These are phyloP conservation scores for Acrobasis suavella DNA, from an alignment of 2,888 invertebrate species.

Conservation along the genomic window DNA sequence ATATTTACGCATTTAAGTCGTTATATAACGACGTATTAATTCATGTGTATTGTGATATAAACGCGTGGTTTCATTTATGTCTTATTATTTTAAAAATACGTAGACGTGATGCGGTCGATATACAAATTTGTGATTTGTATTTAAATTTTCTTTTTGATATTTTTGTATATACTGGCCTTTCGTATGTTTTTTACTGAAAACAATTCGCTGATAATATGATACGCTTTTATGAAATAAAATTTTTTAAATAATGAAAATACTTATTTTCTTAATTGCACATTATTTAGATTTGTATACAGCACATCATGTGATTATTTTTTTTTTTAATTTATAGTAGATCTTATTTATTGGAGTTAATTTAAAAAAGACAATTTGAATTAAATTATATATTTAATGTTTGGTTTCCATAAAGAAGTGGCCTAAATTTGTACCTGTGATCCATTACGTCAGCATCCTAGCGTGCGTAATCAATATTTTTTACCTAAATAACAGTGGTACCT, in stretches of 20 bases:
- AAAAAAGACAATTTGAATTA: slow-evolving; percentile 64
- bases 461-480: slow-evolving; percentile 34
- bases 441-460: slow-evolving; percentile 37
- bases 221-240: slow-evolving; percentile 29
- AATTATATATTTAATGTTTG: slow-evolving; percentile 34
- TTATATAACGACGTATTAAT: slow-evolving; percentile 21
- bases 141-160: slow-evolving; percentile 36
- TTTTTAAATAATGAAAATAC: slow-evolving; percentile 52
- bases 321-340: slow-evolving; percentile 23
- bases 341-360: slow-evolving; percentile 51
- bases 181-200: slow-evolving; percentile 24
- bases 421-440: slow-evolving; percentile 44
- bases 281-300: slow-evolving; percentile 41
- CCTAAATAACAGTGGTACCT: background rate
- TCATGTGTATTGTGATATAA: slow-evolving; percentile 24
- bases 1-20: slow-evolving; percentile 13
- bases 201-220: slow-evolving; percentile 26
- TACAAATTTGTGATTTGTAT: slow-evolving; percentile 38
- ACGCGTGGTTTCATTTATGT: slow-evolving; percentile 11
- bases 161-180: slow-evolving; percentile 43
- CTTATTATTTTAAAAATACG: slow-evolving; percentile 20
- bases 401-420: slow-evolving; percentile 37
- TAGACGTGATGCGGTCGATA: slow-evolving; percentile 22
- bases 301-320: slow-evolving; percentile 50
- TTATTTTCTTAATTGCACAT: slow-evolving; percentile 42